phyloP scores from a whole-genome alignment of 2,888 invertebrate species.

The Sipunculus nudus region DNA sequence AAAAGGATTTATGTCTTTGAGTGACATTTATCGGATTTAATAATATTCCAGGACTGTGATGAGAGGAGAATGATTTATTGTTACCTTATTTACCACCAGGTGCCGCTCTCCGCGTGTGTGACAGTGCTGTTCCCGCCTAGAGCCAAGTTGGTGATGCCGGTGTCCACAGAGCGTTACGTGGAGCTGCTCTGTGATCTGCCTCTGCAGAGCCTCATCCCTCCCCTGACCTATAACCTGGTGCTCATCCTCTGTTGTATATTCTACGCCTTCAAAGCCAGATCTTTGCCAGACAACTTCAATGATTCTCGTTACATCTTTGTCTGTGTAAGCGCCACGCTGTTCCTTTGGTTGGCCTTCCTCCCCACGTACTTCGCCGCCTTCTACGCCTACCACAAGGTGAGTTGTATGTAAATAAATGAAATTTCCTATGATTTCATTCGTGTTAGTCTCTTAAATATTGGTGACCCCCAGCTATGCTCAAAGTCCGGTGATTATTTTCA shows the following conservation, averaged over 20 bases:
- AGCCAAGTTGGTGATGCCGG: constrained; percentile 42
- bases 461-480: no score
- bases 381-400: constrained; percentile 25
- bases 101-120: no score
- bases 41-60: no score
- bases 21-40: no score
- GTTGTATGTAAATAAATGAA: no score
- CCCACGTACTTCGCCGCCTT: constrained; percentile 29
- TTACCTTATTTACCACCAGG: no score
- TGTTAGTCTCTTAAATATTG: no score
- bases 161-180: constrained; percentile 44
- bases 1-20: no score
- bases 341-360: constrained; percentile 28
- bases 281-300: constrained; percentile 30
- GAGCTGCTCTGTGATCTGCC: constrained; percentile 49
- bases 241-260: constrained; percentile 39
- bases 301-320: constrained; percentile 28
- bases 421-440: no score
- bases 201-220: constrained; percentile 41
- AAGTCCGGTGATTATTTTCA: no score
- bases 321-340: constrained; percentile 20
- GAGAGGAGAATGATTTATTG: no score
- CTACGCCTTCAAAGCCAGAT: constrained; percentile 26
- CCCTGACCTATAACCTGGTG: constrained; percentile 49
- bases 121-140: constrained; percentile 14